Evolutionary conservation across 2,797 vertebrate genomes (phyloP), one percentile per base, ranked within the genome.

Genomic region (Danio jaintianensis): DNA sequence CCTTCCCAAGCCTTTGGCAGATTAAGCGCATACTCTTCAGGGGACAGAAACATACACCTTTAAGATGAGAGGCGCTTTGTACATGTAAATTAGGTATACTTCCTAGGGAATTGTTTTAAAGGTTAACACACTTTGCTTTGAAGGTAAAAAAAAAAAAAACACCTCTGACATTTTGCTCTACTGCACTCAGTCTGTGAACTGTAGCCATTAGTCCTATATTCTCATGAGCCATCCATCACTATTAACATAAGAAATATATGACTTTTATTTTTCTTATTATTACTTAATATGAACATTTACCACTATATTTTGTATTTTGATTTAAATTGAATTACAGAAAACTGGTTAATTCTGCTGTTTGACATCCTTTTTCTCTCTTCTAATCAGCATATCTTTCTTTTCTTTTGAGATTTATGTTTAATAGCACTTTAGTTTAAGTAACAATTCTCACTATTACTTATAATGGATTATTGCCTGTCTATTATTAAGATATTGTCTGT

Each of bases 31-130:
- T 66, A 68, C 36, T 79, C 75, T 68, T 78, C 9, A 7, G 80
- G 71, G 75, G 45, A 20, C 22, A 2, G 53, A 55, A 79, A 79
- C 64, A 55, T 75, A 82, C 36, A 84, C 83, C 83, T 84, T 84
- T 84, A 84, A 82, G 76, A 84, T 84, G 76, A 79, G 75, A 69
- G 76, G 16, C 63, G 42, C 81, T 79, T 79, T 83, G 22, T 83
- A 79, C 77, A 61, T 36, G 59, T 69, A 52, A 80, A 75, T 83
- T 74, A 83, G 76, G 40, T 48, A 29, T 45, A 11, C 6, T 36
- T 82, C 71, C 53, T 29, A 16, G 36, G 40, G 77, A 56, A 13
- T 45, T 5, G 6, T 40, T 53, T 68, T 22, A 72, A 72, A 58
- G 53, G 70, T 58, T 45, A 22, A 18, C 53, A 43, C 52, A 16